These are phyloP conservation scores for Oedothorax gibbosus DNA, from an alignment of 1,140 invertebrate genomes.

Conservation along the genomic window DNA sequence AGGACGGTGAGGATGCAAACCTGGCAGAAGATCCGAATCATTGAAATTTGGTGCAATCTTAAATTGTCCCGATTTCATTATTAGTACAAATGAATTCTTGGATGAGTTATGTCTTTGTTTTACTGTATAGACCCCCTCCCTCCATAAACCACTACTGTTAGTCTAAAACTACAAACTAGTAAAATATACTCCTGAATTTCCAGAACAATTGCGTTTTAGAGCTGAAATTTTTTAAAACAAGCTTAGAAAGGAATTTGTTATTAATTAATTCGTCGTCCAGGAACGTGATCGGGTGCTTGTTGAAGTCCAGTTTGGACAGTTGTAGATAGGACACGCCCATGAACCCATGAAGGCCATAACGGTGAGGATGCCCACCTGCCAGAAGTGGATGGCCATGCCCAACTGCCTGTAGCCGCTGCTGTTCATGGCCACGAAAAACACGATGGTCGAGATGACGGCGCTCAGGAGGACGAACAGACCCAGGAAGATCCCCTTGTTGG, in stretches of 20 bases:
- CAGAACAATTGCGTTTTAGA: too few relatives aligned
- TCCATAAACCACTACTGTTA: too few relatives aligned
- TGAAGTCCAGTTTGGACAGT: slow-evolving; percentile 75
- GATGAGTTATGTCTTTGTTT: too few relatives aligned
- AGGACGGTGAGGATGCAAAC: slow-evolving; percentile 63
- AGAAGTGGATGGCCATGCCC: slow-evolving; percentile 63
- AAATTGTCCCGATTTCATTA: too few relatives aligned
- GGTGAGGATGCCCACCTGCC: slow-evolving; percentile 55
- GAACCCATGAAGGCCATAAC: too few relatives aligned
- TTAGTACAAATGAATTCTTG: too few relatives aligned
- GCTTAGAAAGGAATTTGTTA: too few relatives aligned
- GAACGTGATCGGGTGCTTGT: slow-evolving; percentile 73
- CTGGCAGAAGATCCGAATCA: neutral
- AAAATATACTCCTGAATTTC: too few relatives aligned
- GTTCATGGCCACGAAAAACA: slow-evolving; percentile 77
- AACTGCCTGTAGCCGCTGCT: slow-evolving; percentile 67
- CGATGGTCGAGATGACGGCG: slow-evolving; percentile 76
- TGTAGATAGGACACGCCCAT: slow-evolving; percentile 64
- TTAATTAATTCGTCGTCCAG: slow-evolving; percentile 73
- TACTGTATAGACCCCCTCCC: too few relatives aligned
- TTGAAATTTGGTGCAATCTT: too few relatives aligned
- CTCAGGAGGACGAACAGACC: slow-evolving; percentile 76
- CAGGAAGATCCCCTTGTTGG: slow-evolving; percentile 78
- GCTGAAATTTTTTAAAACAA: too few relatives aligned
- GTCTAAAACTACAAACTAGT: too few relatives aligned